phyloP scores from a whole-genome alignment of 2,888 invertebrate genomes.

The Drosophila koepferae region DNA sequence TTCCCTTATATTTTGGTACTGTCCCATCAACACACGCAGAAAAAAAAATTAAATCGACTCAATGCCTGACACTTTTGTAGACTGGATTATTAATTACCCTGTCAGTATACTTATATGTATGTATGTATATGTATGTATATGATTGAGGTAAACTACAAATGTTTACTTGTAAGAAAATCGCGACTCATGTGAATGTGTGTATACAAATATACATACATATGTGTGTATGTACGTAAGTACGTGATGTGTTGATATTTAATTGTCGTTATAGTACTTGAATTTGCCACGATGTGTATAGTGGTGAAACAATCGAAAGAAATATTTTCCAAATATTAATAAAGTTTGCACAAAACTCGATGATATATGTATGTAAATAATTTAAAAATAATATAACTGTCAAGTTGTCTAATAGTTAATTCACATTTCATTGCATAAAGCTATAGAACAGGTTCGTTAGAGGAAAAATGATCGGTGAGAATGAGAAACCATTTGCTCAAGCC shows the following conservation, averaged over 20 bases:
- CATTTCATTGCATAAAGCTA: too few species aligned
- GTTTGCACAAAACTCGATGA: not conserved
- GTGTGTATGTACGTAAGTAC: not conserved
- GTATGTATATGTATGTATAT: not conserved
- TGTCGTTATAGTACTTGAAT: not conserved
- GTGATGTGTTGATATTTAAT: slow-evolving; percentile 1
- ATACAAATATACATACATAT: not conserved
- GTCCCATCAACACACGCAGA: slow-evolving; percentile 26
- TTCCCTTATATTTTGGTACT: slow-evolving; percentile 23
- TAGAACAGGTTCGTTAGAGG: not conserved
- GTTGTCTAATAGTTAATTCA: not conserved
- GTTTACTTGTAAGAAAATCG: slow-evolving; percentile 17
- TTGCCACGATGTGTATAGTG: not conserved
- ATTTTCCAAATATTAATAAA: not conserved
- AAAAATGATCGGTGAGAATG: not conserved
- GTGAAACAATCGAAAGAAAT: not conserved
- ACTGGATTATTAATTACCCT: slow-evolving; percentile 33
- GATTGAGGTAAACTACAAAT: slow-evolving; percentile 16
- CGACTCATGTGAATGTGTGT: not conserved
- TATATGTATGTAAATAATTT: not conserved
- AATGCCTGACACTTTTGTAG: slow-evolving; percentile 26
- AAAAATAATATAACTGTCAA: not conserved
- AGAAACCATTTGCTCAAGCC: not conserved
- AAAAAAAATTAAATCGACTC: not conserved
- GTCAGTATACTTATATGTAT: not conserved